phyloP scores from a whole-genome alignment of 2,797 vertebrate genomes.

The Hyperoplus lanceolatus region DNA sequence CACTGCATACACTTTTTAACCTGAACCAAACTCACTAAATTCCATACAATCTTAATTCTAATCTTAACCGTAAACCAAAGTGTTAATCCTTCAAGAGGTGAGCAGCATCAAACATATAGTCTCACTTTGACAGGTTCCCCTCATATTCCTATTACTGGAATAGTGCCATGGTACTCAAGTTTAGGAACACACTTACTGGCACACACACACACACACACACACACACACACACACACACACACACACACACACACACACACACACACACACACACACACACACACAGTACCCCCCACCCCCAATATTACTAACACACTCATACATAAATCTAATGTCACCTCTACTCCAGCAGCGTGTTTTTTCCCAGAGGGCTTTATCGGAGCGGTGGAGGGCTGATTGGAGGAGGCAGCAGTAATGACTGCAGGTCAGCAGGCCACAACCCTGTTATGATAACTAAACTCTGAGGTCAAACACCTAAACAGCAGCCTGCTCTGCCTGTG shows the following conservation, averaged over 20 bases:
- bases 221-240: slow-evolving; percentile 39
- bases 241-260: slow-evolving; percentile 5
- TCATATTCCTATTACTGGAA: slow-evolving; percentile 9
- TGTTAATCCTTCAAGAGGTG: slow-evolving; percentile 39
- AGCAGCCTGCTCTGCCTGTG: slow-evolving; percentile 33
- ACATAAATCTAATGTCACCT: slow-evolving; percentile 67
- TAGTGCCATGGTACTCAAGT: slow-evolving; percentile 38
- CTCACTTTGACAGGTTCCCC: background rate
- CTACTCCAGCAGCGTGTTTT: slow-evolving; percentile 54
- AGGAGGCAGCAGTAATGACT: slow-evolving; percentile 73
- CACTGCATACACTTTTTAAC: slow-evolving; percentile 7
- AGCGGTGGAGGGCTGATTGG: slow-evolving; percentile 68
- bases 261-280: slow-evolving; percentile 39
- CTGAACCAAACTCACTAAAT: background rate
- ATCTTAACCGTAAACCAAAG: slow-evolving; percentile 43
- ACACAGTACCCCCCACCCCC: background rate
- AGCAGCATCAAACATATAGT: slow-evolving; percentile 11
- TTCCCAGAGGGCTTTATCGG: slow-evolving; percentile 67
- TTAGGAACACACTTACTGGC: slow-evolving; percentile 23
- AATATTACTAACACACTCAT: slow-evolving; percentile 37
- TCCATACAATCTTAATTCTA: slow-evolving; percentile 52
- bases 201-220: slow-evolving; percentile 27
- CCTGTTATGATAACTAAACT: slow-evolving; percentile 79
- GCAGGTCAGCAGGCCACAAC: slow-evolving; percentile 70
- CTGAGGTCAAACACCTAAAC: slow-evolving; percentile 65